phyloP scores from a whole-genome alignment of 1,140 invertebrate species.

The Lutraria rhynchaena region DNA sequence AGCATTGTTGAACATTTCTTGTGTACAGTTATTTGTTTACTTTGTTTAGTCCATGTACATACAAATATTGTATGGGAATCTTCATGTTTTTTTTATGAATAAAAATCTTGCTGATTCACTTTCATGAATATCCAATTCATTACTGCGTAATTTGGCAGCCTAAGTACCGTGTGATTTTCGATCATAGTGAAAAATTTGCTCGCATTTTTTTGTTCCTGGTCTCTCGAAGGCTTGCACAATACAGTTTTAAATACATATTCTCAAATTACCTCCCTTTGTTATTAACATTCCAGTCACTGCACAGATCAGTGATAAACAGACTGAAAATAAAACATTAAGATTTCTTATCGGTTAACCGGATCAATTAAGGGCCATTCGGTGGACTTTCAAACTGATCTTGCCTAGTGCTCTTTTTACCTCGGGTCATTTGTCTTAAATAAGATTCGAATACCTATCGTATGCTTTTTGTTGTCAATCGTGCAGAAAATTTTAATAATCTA shows the following conservation, averaged over 20 bases:
- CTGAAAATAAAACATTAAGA: constrained; percentile 34
- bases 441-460: constrained; percentile 34
- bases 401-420: constrained; percentile 19
- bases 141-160: no score
- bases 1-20: no score
- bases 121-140: no score
- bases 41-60: no score
- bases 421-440: constrained; percentile 45
- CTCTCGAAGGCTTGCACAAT: constrained; percentile 18
- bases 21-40: no score
- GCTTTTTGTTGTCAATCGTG: constrained; percentile 15
- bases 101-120: no score
- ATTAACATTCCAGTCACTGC: constrained; percentile 11
- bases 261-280: constrained; percentile 41
- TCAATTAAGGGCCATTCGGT: constrained; percentile 21
- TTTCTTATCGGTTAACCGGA: constrained; percentile 16
- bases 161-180: no score
- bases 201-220: constrained; percentile 15
- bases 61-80: no score
- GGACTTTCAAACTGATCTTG: background rate
- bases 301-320: background rate
- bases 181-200: no score
- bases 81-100: no score
- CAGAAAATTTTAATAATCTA: constrained; percentile 54
- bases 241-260: constrained; percentile 4